These are phyloP conservation scores for Passer domesticus DNA, from an alignment of 2,113 vertebrate genomes.

Conservation along the genomic window DNA sequence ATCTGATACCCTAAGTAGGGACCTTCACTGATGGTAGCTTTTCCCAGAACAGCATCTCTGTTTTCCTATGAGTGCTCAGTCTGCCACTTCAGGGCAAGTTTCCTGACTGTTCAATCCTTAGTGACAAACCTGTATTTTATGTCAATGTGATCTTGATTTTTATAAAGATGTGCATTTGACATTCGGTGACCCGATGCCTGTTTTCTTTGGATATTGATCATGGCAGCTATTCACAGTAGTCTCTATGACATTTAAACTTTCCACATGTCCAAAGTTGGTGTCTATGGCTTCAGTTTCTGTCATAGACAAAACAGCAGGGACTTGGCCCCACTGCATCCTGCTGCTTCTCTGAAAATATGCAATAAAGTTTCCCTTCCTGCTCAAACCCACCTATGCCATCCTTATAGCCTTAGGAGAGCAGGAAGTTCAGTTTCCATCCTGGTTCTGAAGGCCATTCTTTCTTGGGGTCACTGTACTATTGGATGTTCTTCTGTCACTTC, in stretches of 20 bases:
- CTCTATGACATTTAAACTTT: background rate
- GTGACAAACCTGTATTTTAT: background rate
- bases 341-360: background rate
- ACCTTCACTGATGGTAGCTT: background rate
- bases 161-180: background rate
- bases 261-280: background rate
- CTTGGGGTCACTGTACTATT: background rate
- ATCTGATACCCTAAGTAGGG: background rate
- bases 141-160: background rate
- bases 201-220: background rate
- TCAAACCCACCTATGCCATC: background rate
- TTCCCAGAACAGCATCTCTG: background rate
- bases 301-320: background rate
- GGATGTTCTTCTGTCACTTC: background rate
- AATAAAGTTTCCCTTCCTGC: background rate
- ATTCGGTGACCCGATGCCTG: background rate
- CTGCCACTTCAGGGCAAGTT: background rate
- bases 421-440: background rate
- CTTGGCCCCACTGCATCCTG: background rate
- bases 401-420: accelerated
- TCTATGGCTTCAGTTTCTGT: background rate
- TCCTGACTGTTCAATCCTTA: background rate
- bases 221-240: background rate
- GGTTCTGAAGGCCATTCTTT: background rate
- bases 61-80: background rate